These are phyloP conservation scores for Drosophila affinis DNA, from an alignment of 2,888 invertebrate genomes.

Conservation along the genomic window DNA sequence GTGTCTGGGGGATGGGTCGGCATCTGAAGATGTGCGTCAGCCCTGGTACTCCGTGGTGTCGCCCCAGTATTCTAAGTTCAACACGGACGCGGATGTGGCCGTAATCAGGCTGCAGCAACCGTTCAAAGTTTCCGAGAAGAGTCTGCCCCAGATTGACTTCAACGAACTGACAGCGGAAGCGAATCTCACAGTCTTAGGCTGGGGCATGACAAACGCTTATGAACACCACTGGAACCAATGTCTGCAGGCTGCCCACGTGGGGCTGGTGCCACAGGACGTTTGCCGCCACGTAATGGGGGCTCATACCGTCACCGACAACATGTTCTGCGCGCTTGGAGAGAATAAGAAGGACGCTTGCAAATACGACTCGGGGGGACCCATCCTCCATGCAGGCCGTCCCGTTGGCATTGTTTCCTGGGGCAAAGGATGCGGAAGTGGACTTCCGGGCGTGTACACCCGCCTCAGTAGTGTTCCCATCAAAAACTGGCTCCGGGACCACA, in stretches of 20 bases:
- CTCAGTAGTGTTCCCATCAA: constrained; percentile 82
- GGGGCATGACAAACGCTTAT: constrained; percentile 51
- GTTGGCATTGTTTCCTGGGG: constrained; percentile 88
- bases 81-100: constrained; percentile 48
- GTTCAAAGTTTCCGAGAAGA: constrained; percentile 37
- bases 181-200: constrained; percentile 59
- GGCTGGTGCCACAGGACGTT: constrained; percentile 13
- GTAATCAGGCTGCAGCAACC: constrained; percentile 46
- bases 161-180: constrained; percentile 35
- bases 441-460: constrained; percentile 90
- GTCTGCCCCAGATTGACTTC: constrained; percentile 43
- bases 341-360: constrained; percentile 65
- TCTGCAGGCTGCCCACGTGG: constrained; percentile 52
- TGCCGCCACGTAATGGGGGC: constrained; percentile 25
- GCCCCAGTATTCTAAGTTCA: not conserved
- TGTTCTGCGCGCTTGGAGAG: constrained; percentile 68
- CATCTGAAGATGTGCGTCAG: constrained; percentile 33
- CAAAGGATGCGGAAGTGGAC: constrained; percentile 83
- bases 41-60: constrained; percentile 28
- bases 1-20: constrained; percentile 37
- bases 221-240: constrained; percentile 35
- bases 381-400: constrained; percentile 54
- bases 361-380: constrained; percentile 80
- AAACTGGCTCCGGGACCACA: constrained; percentile 27
- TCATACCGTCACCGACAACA: constrained; percentile 49